Percentiles rank a stretch among this genome's conserved stretches.
Conservation (phyloP, 1,140 invertebrate genomes). For the Phthorimaea operculella region DNA sequence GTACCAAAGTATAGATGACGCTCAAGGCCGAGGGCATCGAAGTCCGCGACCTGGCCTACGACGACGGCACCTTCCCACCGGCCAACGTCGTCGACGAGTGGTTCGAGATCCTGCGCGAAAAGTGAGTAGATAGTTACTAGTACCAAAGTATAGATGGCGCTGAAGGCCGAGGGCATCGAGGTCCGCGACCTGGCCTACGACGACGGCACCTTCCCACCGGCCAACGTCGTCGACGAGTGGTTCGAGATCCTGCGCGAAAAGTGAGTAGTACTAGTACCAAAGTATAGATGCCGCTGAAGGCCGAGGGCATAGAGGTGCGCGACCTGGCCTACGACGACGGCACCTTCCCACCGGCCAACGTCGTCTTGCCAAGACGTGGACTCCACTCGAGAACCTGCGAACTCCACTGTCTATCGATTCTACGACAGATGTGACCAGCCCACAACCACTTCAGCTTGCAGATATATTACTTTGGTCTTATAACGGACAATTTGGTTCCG, state of each 20-base stretch:
- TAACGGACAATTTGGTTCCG: no score
- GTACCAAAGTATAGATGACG: no score
- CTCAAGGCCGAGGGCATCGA: slow-evolving; percentile 87
- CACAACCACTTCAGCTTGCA: no score
- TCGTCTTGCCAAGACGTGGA: slow-evolving; percentile 95
- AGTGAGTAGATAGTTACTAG: slow-evolving; percentile 61
- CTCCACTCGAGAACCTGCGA: slow-evolving; percentile 90
- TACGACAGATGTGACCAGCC: no score
- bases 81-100: slow-evolving; percentile 88
- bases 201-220: slow-evolving; percentile 87
- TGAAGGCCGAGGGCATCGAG: slow-evolving; percentile 86
- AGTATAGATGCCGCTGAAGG: slow-evolving; percentile 83
- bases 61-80: slow-evolving; percentile 89
- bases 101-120: slow-evolving; percentile 88
- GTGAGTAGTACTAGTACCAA: no score
- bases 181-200: slow-evolving; percentile 89
- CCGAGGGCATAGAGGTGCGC: slow-evolving; percentile 87
- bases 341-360: slow-evolving; percentile 81
- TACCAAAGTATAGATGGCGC: no score
- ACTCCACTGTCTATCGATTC: no score
- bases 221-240: slow-evolving; percentile 90
- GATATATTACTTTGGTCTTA: no score
- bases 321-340: slow-evolving; percentile 91
- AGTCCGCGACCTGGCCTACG: slow-evolving; percentile 87
- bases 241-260: slow-evolving; percentile 86